A percentile compares a stretch with the other conserved stretches of the same genome.
Conservation (phyloP, 2,113 vertebrate species). For the Pandion haliaetus region DNA sequence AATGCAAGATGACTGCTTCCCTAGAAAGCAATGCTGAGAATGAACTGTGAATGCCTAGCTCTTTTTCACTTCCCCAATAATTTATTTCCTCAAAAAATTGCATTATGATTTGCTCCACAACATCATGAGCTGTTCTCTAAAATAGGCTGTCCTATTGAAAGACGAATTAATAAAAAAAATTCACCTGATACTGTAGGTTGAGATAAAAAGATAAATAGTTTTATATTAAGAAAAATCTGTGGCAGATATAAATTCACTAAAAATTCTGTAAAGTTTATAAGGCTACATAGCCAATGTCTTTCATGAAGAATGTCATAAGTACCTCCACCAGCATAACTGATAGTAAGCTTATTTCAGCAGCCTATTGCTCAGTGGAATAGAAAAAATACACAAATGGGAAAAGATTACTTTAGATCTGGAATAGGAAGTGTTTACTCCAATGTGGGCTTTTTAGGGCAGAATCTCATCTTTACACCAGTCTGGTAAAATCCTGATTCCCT, state of each 20-base stretch:
- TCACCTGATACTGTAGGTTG: neutral
- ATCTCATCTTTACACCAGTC: neutral
- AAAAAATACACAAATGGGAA: neutral
- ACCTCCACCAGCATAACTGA: neutral
- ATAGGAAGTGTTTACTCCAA: neutral
- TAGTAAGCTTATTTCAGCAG: neutral
- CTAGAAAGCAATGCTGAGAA: slow-evolving; percentile 56
- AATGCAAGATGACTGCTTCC: slow-evolving; percentile 56
- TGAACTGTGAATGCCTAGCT: neutral
- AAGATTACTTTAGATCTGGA: neutral
- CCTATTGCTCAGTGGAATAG: neutral
- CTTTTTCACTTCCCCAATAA: neutral
- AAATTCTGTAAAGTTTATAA: neutral
- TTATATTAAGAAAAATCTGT: neutral
- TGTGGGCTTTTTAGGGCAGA: neutral
- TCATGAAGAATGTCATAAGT: neutral
- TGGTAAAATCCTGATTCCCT: neutral
- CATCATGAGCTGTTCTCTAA: neutral
- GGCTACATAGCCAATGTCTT: neutral
- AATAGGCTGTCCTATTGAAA: neutral
- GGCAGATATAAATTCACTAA: neutral
- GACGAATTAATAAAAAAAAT: neutral
- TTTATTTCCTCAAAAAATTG: neutral
- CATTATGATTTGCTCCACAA: neutral
- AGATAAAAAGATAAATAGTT: neutral